A percentile compares a stretch with the other conserved stretches of the same genome.
Conservation (phyloP, 2,888 invertebrate genomes). For the Athripsodes cinereus region DNA sequence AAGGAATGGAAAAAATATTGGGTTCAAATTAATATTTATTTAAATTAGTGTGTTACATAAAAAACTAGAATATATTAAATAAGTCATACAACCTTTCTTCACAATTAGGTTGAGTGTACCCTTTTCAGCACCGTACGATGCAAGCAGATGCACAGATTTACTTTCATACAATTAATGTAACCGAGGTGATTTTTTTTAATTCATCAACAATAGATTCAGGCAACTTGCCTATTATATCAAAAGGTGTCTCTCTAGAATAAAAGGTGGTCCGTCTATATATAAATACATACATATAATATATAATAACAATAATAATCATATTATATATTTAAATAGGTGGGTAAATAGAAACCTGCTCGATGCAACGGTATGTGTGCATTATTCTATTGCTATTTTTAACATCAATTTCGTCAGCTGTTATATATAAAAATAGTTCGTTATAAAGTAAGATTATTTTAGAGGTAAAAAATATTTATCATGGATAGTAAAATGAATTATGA, state of each 20-base stretch:
- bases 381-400: too few species aligned
- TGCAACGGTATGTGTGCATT: not conserved
- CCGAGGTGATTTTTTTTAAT: slow-evolving; percentile 26
- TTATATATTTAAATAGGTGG: not conserved
- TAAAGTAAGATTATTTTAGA: too few species aligned
- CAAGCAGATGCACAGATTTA: slow-evolving; percentile 27
- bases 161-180: slow-evolving; percentile 24
- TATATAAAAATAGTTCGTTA: not conserved
- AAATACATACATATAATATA: not conserved
- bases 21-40: too few species aligned
- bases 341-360: not conserved
- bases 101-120: slow-evolving; percentile 10
- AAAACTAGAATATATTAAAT: too few species aligned
- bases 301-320: not conserved
- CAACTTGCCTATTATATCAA: slow-evolving; percentile 6
- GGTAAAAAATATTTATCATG: too few species aligned
- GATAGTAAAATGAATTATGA: too few species aligned
- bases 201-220: slow-evolving; percentile 21
- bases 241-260: not conserved
- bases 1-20: too few species aligned
- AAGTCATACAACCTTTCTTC: too few species aligned
- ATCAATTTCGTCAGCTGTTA: slow-evolving; percentile 6
- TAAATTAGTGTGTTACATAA: too few species aligned
- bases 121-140: not conserved
- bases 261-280: not conserved